Base-by-base conservation (phyloP, 1,140 invertebrate species). In the Listronotus oregonensis region DNA sequence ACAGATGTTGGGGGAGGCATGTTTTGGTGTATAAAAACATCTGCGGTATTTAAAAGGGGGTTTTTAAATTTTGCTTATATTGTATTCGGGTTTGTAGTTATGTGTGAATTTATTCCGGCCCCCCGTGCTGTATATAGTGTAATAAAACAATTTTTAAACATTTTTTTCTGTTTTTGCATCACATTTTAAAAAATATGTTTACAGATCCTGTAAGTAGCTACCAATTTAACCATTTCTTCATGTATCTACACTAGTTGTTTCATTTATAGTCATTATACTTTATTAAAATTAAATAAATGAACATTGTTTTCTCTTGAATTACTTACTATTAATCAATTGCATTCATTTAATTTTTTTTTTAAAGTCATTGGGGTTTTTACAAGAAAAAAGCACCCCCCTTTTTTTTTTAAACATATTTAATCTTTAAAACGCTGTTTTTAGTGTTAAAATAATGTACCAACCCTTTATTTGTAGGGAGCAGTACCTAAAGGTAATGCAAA, bases 401-500 rank as follows among this genome's bases (percentile, higher is more conserved):
- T 27, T 3, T 1, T n/a, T n/a, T n/a, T n/a, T n/a, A n/a, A n/a
- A n/a, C n/a, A n/a, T n/a, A n/a, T n/a, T n/a, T n/a, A n/a, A n/a
- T n/a, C n/a, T n/a, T n/a, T n/a, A n/a, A n/a, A n/a, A n/a, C n/a
- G n/a, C n/a, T n/a, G n/a, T 3, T 27, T 27, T 3, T 27, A 27
- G 21, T 27, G 21, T 27, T 27, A 3, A 27, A 27, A 27, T 27
- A 5, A 27, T 27, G 21, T n/a, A 3, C 21, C 5, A 27, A 27
- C 21, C 21, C 5, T 21, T 42, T 52, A 65, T 67, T 67, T 74
- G 1, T 74, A 96, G 92, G 98, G 97, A 67, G 95, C 97, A 31
- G 96, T 99, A 40, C 96, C 96, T 5, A 92, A 95, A 80, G 97
- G 97, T n/a, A 99, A 97, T 82, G 96, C 97, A 32, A 99, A 96